Evolutionary conservation across 2,113 vertebrate species (phyloP), one percentile per base, ranked within the genome.

Genomic region (Embiotoca jacksoni): DNA sequence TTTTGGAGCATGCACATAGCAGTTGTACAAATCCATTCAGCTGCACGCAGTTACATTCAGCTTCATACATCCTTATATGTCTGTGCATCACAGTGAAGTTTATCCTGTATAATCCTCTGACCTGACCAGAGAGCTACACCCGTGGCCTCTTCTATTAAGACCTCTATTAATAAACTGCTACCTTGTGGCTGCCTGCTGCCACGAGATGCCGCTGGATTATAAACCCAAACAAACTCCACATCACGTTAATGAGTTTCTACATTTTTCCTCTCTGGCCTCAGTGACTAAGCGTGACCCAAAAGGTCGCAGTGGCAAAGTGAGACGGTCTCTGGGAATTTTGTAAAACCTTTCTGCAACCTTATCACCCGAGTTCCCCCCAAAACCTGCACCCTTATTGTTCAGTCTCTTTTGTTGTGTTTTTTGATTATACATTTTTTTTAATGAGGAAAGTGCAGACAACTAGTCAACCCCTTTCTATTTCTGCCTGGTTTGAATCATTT

Each of bases 191-290:
- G 68, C 58, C 72, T 78, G 67, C 79, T 75, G 75, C 73, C 63
- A 13, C 59, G 46, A 4, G 41, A 33, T 71, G 59, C 41, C 32
- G 32, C 37, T 56, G 52, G 10, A 79, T 69, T 52, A 8, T 63
- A 71, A 82, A 84, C 72, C 82, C 72, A 83, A 88, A 89, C 66
- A 87, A 85, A 82, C 52, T 59, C 70, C 56, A 50, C 71, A 49
- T 49, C 61, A 57, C 41, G 57, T 65, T 84, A 83, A 87, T 84
- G 70, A 87, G 68, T 78, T 77, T 57, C 64, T 79, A 59, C 81
- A 33, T 78, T 11, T 65, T 66, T 57, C 33, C 64, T 61, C 33
- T 49, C 50, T 41, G 67, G 50, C 57, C 67, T 55, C 32, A 1
- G 54, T 75, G 80, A 83, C 47, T 77, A 72, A 81, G 72, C 4